Evolutionary conservation across 2,797 vertebrate genomes (phyloP), one percentile per base, ranked within the genome.

Genomic region (Orestias chungarensis): DNA sequence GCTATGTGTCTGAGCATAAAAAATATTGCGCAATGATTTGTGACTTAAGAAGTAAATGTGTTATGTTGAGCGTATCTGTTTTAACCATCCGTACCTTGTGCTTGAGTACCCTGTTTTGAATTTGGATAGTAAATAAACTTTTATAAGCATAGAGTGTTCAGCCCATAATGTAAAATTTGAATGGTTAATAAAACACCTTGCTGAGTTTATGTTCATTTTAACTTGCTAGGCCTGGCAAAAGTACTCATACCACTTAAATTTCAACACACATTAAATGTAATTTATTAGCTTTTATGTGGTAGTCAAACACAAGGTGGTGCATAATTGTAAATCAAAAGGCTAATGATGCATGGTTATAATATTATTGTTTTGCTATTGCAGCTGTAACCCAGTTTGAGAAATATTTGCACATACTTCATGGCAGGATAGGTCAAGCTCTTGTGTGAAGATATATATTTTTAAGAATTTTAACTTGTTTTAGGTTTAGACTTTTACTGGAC

Each of bases 21-120:
- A 85, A 91, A 79, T 27, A 8, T 82, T 80, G 66, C 76, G 70
- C 65, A 14, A 46, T 14, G 38, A 64, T 74, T 42, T 77, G 73
- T 86, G 75, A 86, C 84, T 88, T 83, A 64, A 76, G 75, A 71
- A 49, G 33, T 78, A 68, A 74, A 72, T 66, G 82, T 70, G 72
- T 89, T 83, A 52, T 44, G 64, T 73, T 82, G 87, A 83, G 75
- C 57, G 31, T 71, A 31, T 20, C 81, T 85, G 80, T 67, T 86
- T 79, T 67, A 75, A 67, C 75, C 78, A 77, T 79, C 74, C 59
- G 64, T 75, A 61, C 29, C n/a, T 31, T 40, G 31, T 64, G 81
- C 80, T 86, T 75, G 75, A 80, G 65, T 66, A 44, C 73, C 68
- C 86, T 86, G 86, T 82, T 89, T 86, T 75, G 38, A 74, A 86